A percentile compares a stretch with the other conserved stretches of the same genome.
Evolutionary conservation across 2,888 invertebrate species (phyloP).

Genomic region (Ommatoiulus sabulosus): DNA sequence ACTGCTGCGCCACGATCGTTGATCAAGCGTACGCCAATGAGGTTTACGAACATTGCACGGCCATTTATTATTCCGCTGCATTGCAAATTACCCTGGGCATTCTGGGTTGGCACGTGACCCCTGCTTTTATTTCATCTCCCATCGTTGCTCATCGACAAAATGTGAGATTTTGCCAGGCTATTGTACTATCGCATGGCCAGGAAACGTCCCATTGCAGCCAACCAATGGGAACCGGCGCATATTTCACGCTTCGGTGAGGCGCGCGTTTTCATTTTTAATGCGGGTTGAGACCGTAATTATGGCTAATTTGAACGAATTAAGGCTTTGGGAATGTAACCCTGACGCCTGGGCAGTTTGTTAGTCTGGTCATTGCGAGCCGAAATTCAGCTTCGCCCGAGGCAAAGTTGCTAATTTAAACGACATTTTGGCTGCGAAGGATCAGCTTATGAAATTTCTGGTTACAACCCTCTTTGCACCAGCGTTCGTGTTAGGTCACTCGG

Average conservation of each 20-base stretch:
- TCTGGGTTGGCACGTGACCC: background rate
- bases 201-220: background rate
- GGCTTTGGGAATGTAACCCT: background rate
- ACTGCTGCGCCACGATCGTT: background rate
- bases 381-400: background rate
- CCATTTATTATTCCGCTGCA: constrained; percentile 29
- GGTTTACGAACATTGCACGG: background rate
- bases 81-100: background rate
- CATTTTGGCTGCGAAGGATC: background rate
- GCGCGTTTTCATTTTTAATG: background rate
- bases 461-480: background rate
- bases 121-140: background rate
- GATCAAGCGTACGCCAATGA: constrained; percentile 13
- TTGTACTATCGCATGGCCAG: background rate
- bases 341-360: background rate
- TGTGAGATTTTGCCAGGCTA: background rate
- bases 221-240: background rate
- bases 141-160: background rate
- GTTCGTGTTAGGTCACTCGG: background rate
- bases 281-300: background rate
- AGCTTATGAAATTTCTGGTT: background rate
- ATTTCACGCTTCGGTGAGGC: background rate
- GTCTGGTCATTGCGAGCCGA: background rate
- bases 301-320: constrained; percentile 2
- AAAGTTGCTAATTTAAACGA: background rate